phyloP scores from a whole-genome alignment of 2,113 vertebrate genomes.

The Chaetops frenatus region DNA sequence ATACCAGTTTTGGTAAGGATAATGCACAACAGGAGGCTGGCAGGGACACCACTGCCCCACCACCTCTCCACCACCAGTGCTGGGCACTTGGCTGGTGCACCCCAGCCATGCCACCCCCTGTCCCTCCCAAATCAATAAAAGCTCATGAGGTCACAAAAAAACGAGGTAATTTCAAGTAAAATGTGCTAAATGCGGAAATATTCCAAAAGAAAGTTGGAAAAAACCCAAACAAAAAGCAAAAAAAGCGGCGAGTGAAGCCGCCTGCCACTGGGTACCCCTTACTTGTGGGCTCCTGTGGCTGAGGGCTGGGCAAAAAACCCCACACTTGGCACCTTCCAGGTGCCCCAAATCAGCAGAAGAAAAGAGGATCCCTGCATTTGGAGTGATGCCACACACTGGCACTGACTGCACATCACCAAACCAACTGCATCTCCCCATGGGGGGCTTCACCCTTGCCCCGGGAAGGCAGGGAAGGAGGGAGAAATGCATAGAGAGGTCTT shows the following conservation, averaged over 20 bases:
- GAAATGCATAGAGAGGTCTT: conserved; percentile 61
- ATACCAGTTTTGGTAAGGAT: conserved; percentile 86
- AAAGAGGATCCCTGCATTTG: fast-evolving
- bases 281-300: not conserved
- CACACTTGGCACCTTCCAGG: not conserved
- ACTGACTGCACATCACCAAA: not conserved
- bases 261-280: not conserved
- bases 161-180: conserved; percentile 98
- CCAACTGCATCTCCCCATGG: not conserved
- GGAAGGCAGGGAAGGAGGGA: not conserved
- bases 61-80: not conserved
- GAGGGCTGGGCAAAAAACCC: conserved; percentile 9
- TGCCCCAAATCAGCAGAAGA: not conserved
- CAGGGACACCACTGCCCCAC: not conserved
- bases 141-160: conserved; percentile 96
- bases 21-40: conserved; percentile 65
- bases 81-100: not conserved
- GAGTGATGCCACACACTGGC: not conserved
- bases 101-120: not conserved
- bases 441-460: not conserved
- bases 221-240: not conserved
- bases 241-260: not conserved
- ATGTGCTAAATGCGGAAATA: conserved; percentile 84
- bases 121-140: conserved; percentile 73
- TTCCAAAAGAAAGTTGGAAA: conserved; percentile 64